Evolutionary conservation across 2,888 invertebrate genomes (phyloP).

Genomic region (Prenolepis imparis): DNA sequence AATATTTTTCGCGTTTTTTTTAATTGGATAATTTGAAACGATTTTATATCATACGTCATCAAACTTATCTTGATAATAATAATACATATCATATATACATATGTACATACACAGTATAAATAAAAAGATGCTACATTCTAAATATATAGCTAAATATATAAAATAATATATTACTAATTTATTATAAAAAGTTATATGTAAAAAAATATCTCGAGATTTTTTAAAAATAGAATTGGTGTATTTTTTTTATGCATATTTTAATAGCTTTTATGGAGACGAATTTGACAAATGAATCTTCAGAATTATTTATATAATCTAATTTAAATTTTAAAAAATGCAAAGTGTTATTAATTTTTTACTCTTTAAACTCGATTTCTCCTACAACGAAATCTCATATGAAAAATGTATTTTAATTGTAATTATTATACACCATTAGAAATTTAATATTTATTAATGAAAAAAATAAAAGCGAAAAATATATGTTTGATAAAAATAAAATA

Average conservation of each 20-base stretch:
- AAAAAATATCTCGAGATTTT: not conserved
- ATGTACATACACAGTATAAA: no score
- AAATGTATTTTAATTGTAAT: not conserved
- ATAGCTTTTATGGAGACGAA: not conserved
- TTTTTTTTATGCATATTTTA: not conserved
- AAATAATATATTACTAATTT: not conserved
- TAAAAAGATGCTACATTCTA: not conserved
- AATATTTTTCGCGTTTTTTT: not conserved
- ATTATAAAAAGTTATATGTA: not conserved
- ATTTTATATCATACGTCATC: not conserved
- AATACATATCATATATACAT: no score
- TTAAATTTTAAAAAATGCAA: not conserved
- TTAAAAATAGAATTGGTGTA: no score
- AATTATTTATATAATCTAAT: not conserved
- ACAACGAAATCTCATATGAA: not conserved
- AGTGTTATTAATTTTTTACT: not conserved
- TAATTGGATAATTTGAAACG: no score
- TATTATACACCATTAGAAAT: not conserved
- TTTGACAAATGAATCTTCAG: not conserved
- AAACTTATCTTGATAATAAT: no score
- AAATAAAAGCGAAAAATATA: not conserved
- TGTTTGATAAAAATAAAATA: not conserved
- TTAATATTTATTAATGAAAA: not conserved
- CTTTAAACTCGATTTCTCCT: not conserved
- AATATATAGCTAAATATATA: not conserved